phyloP scores from a whole-genome alignment of 2,888 invertebrate genomes.

The Antitype chi region DNA sequence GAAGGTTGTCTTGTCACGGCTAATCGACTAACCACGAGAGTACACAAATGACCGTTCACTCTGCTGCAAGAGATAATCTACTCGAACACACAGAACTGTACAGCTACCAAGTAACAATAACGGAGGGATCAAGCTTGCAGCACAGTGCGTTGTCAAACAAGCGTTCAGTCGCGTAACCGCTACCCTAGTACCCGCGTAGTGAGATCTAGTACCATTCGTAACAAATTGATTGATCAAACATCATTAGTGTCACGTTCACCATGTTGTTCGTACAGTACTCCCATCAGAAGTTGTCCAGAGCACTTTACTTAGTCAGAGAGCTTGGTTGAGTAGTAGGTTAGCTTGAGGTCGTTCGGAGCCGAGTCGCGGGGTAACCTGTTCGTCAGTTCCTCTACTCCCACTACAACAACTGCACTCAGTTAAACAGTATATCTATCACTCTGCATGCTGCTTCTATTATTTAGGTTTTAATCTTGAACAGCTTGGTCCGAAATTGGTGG shows the following conservation, averaged over 20 bases:
- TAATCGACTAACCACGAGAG: conserved; percentile 89
- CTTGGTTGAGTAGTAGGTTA: conserved; percentile 89
- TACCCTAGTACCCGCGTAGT: conserved; percentile 89
- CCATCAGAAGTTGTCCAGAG: conserved; percentile 86
- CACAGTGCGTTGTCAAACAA: conserved; percentile 85
- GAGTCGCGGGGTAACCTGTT: conserved; percentile 84
- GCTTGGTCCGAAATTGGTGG: conserved; percentile 77
- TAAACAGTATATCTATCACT: conserved; percentile 86
- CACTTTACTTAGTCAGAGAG: conserved; percentile 87
- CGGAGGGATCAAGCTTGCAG: conserved; percentile 80
- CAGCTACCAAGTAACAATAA: conserved; percentile 49
- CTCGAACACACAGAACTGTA: conserved; percentile 55
- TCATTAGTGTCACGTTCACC: conserved; percentile 89
- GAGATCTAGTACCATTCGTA: conserved; percentile 86
- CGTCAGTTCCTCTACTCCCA: conserved; percentile 84
- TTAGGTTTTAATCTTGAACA: conserved; percentile 79
- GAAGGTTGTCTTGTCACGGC: conserved; percentile 86
- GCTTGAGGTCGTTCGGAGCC: conserved; percentile 86
- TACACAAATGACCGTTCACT: conserved; percentile 88
- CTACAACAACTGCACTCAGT: conserved; percentile 86
- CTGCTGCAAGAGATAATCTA: conserved; percentile 83
- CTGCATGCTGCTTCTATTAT: conserved; percentile 89
- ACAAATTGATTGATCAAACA: conserved; percentile 85
- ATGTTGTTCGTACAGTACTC: conserved; percentile 86
- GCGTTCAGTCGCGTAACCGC: conserved; percentile 89